Base-by-base conservation (phyloP, 2,797 vertebrate genomes). In the Lemur catta region DNA sequence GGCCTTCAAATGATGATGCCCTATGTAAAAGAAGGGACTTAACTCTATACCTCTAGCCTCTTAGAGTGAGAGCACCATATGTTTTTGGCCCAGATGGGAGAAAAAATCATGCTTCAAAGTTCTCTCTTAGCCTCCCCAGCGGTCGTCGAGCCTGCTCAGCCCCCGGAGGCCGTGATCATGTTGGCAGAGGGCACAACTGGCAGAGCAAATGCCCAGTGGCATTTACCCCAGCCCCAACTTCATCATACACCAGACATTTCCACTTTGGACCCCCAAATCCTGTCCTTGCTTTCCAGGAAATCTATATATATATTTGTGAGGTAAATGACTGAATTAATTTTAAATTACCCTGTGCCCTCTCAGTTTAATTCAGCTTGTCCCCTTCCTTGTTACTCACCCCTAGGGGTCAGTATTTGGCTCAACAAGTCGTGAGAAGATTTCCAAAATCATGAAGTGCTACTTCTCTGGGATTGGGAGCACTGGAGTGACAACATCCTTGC, bases 51-150 rank as follows among this genome's bases (percentile, higher is more conserved):
- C n/a, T 14, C 5, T 4, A 26, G 78, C 41, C n/a, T 38, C 30
- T 3, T 18, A 26, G n/a, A 52, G 26, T 3, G 7, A 33, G 33
- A 48, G 41, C 8, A 2, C 8, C 4, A 0, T 6, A 0, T 0
- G 1, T 22, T 61, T 89, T 8, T 59, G 75, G 33, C 50, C 43
- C 33, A 55, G 46, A 22, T 30, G 50, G 35, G 55, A 69, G 55
- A n/a, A 50, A 20, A 46, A 20, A 46, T 0, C 52, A 1, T 59
- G 12, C 26, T 43, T 33, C 22, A 20, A 0, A 12, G 22, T 20
- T 9, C 14, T n/a, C 22, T 6, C 13, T 80, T 9, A 13, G n/a
- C 18, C 8, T 65, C 41, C 33, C 63, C 35, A 38, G 65, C 59
- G 38, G 38, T 13, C 15, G 26, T 46, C 30, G n/a, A 91, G 14